Base-by-base conservation (phyloP, 2,797 vertebrate genomes). In the Sebastes hopkinsi region DNA sequence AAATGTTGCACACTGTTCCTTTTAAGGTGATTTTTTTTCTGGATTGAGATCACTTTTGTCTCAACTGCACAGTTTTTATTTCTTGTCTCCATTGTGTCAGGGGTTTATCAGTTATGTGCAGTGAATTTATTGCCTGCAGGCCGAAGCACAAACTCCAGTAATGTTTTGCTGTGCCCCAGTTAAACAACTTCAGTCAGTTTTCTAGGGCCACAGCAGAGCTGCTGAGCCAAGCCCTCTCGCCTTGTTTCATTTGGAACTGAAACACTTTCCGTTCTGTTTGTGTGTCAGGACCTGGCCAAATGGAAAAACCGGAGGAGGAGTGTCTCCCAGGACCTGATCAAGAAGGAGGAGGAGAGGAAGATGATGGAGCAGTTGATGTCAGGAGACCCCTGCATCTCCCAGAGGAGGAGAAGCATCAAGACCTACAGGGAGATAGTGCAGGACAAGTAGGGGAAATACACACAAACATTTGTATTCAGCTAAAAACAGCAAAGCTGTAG, bases 371-470 rank as follows among this genome's bases (percentile, higher is more conserved):
- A 88, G 69, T 58, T 99, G 69, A 83, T 99, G 94, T 92, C 95
- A 30, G 97, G 95, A 60, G 95, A 94, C 12, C 82, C 90, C 0
- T 93, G 92, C 25, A 67, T n/a, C 0, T 92, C 95, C 5, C 95
- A 96, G 62, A 96, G 98, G 79, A 97, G 97, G 86, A 98, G 96
- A 95, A 99, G 97, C 93, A 97, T 99, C 92, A 99, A 99, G 95
- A 99, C 99, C 18, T 99, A 99, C 95, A 94, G 96, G 91, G 98
- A 99, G 92, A 99, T 99, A 6, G 97, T 99, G 59, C 95, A 99
- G 87, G 98, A 99, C 79, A 99, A 99, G 99, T 99, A 95, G 0
- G 97, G 96, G 58, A 62, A 59, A 80, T 5, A 56, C 25, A 62
- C 4, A 22, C 11, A 25, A 18, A 18, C 18, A 34, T 34, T 27